These are phyloP conservation scores for Aegithalos caudatus DNA, from an alignment of 2,113 vertebrate species.

Conservation along the genomic window DNA sequence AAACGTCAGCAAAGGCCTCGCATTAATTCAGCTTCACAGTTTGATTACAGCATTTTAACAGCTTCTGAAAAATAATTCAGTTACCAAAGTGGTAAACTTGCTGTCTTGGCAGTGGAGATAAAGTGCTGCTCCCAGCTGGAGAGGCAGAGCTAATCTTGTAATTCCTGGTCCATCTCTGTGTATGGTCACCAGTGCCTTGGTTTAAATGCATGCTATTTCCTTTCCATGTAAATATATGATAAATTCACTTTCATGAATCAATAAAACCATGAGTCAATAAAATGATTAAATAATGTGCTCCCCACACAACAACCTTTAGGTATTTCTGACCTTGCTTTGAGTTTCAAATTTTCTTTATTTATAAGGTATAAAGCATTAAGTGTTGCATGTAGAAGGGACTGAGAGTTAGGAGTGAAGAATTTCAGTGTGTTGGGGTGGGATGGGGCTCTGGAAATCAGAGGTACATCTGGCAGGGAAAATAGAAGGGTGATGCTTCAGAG, in stretches of 20 bases:
- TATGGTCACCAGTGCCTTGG: neutral
- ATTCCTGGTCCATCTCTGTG: neutral
- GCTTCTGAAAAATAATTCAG: slow-evolving; percentile 39
- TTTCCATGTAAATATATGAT: neutral
- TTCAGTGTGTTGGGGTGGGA: neutral
- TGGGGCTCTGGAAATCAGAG: neutral
- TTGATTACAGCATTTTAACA: slow-evolving; percentile 45
- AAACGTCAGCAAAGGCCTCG: neutral
- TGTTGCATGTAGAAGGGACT: neutral
- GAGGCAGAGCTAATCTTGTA: neutral
- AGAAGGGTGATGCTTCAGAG: neutral
- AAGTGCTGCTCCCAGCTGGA: neutral
- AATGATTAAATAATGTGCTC: fast-evolving
- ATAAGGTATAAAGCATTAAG: neutral
- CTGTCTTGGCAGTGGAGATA: slow-evolving; percentile 5
- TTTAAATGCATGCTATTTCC: neutral
- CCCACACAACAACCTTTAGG: fast-evolving
- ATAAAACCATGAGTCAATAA: neutral
- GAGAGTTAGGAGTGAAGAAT: neutral
- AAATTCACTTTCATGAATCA: neutral
- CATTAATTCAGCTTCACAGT: slow-evolving; percentile 25
- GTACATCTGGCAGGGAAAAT: neutral
- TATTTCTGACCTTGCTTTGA: neutral
- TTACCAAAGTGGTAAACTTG: slow-evolving; percentile 26
- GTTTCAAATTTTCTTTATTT: neutral